Evolutionary conservation across 2,888 invertebrate species (phyloP).

Genomic region (Habrosyne pyritoides): DNA sequence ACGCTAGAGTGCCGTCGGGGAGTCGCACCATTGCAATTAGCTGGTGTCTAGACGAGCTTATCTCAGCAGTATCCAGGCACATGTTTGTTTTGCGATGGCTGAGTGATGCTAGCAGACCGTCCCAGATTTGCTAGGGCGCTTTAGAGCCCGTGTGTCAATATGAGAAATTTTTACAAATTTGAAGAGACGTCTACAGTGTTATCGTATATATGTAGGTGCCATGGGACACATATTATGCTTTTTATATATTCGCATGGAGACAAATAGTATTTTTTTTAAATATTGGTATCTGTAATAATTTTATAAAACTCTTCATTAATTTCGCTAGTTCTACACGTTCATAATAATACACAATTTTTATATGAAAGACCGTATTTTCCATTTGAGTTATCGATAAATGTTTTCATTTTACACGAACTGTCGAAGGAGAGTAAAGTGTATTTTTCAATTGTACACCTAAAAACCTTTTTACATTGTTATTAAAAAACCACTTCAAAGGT

Average conservation of each 20-base stretch:
- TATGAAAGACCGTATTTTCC: no score
- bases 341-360: no score
- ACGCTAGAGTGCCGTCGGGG: conserved; percentile 20
- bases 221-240: no score
- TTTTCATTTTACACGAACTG: no score
- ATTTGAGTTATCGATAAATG: no score
- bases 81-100: conserved; percentile 28
- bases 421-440: conserved; percentile 17
- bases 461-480: conserved; percentile 15
- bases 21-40: conserved; percentile 44
- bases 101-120: conserved; percentile 9
- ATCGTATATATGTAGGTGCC: no score
- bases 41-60: conserved; percentile 52
- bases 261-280: no score
- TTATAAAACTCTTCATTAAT: no score
- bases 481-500: conserved; percentile 26
- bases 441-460: conserved; percentile 17
- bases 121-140: background rate
- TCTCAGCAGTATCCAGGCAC: conserved; percentile 34
- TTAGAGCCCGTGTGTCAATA: conserved; percentile 3
- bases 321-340: no score
- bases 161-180: conserved; percentile 9
- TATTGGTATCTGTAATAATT: no score
- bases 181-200: no score
- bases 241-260: no score